Conservation (phyloP, 2,888 invertebrate species). For the Lycocerus yunnanus region DNA sequence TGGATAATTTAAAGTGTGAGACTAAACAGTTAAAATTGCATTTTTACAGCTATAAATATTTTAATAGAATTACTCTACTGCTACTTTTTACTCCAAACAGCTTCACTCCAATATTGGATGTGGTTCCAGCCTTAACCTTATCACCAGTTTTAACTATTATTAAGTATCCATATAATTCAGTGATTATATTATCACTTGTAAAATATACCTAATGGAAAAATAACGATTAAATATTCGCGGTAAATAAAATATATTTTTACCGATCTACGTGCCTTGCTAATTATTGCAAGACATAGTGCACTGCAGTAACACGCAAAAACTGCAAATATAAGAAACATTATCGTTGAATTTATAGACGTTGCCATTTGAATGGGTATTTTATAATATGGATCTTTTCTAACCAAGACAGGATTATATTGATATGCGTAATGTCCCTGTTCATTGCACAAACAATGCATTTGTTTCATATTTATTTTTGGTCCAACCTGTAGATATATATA, state of each 20-base stretch:
- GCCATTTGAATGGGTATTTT: conserved; percentile 3
- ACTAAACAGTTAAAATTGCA: conserved; percentile 17
- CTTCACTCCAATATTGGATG: conserved; percentile 25
- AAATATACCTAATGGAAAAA: conserved; percentile 19
- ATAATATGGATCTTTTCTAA: conserved; percentile 8
- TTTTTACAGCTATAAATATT: conserved; percentile 5
- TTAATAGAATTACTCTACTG: conserved; percentile 19
- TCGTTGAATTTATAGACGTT: neutral
- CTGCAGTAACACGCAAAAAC: conserved; percentile 11
- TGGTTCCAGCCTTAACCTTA: conserved; percentile 16
- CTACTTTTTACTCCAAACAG: neutral
- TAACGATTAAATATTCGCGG: neutral
- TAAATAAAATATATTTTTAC: neutral
- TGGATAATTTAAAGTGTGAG: conserved; percentile 38
- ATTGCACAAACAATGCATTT: conserved; percentile 19
- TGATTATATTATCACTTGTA: conserved; percentile 30
- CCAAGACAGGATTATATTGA: conserved; percentile 5
- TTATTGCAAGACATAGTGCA: neutral
- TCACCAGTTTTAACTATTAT: conserved; percentile 27
- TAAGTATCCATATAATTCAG: conserved; percentile 32
- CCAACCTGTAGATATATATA: conserved; percentile 16
- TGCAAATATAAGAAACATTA: conserved; percentile 10
- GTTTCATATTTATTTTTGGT: neutral
- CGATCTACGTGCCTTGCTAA: neutral
- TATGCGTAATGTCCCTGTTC: conserved; percentile 15